These are phyloP conservation scores for Cyprinodon variegatus DNA, from an alignment of 2,113 vertebrate genomes.

Conservation along the genomic window DNA sequence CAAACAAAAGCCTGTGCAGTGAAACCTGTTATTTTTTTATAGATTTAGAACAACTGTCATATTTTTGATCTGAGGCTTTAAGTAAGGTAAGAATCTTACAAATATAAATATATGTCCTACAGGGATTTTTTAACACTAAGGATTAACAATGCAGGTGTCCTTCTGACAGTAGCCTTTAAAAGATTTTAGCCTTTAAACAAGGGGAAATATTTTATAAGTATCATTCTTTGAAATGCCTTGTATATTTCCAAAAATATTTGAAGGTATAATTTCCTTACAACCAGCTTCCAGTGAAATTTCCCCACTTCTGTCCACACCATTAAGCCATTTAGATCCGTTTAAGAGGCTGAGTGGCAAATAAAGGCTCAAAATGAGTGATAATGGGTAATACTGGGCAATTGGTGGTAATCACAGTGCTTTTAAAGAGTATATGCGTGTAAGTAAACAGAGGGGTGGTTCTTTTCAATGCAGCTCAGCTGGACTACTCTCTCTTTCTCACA, in stretches of 20 bases:
- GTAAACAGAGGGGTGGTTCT: slow-evolving; percentile 71
- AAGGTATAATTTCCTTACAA: slow-evolving; percentile 16
- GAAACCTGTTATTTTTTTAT: neutral
- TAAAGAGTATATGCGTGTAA: slow-evolving; percentile 67
- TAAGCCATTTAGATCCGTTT: slow-evolving; percentile 43
- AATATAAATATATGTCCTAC: neutral
- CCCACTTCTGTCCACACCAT: slow-evolving; percentile 12
- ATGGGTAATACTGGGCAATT: slow-evolving; percentile 66
- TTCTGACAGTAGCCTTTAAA: neutral
- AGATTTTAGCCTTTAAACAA: no score
- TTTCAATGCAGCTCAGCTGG: slow-evolving; percentile 65
- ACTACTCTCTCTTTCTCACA: slow-evolving; percentile 66
- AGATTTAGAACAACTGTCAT: neutral
- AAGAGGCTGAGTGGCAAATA: slow-evolving; percentile 55
- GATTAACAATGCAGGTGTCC: neutral
- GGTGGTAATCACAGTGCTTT: slow-evolving; percentile 60
- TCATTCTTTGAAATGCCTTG: slow-evolving; percentile 10
- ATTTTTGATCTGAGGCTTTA: slow-evolving; percentile 31
- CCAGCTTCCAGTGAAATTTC: slow-evolving; percentile 6
- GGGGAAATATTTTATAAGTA: neutral
- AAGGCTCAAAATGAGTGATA: slow-evolving; percentile 49
- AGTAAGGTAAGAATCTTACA: slow-evolving; percentile 11
- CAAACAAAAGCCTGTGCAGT: neutral
- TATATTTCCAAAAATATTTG: no score
- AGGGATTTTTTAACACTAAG: neutral